Base-by-base conservation (phyloP, 2,797 vertebrate genomes). In the Cichlasoma orientale region DNA sequence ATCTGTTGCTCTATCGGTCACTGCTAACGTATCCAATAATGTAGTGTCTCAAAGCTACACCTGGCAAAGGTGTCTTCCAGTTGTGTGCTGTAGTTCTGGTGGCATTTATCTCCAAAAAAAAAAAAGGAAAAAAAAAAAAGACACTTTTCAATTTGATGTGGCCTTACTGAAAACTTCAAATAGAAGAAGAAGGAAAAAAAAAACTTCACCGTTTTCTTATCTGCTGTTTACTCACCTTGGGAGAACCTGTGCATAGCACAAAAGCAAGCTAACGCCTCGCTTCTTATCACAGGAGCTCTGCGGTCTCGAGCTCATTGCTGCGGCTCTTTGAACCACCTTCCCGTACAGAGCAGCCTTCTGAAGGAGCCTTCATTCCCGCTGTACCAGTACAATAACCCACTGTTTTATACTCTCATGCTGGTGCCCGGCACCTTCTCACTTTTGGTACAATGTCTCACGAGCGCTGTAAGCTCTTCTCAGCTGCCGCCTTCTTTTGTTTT, bases 101-200 rank as follows among this genome's bases (percentile, higher is more conserved):
- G 90, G 87, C 82, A 80, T 92, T 89, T 63, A 71, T 41, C 63
- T 77, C 68, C 27, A 82, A 76, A 33, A 72, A 52, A 75, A 75
- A 18, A 29, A 53, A 55, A 74, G 36, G 72, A 79, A 54, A 19
- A 44, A n/a, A 56, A 25, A 4, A 33, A 38, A 41, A 41, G 92
- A 94, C 88, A 87, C 92, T 92, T 92, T 92, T 93, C 89, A 90
- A 92, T 94, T 95, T 69, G 82, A 95, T 93, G 95, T 96, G 96
- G 96, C 96, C 96, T 96, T 96, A 96, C 86, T 86, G 89, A 93
- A 71, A 90, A 92, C 88, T 87, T 88, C 88, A 83, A 86, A 77
- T 84, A 84, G 82, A 82, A 19, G 54, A 50, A 33, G 72, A 63
- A 56, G 44, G 29, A 31, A 23, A 36, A 41, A 74, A 72, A 83